A percentile compares a stretch with the other conserved stretches of the same genome.
Evolutionary conservation across 2,888 invertebrate genomes (phyloP).

Genomic region (Caenorhabditis sp.): DNA sequence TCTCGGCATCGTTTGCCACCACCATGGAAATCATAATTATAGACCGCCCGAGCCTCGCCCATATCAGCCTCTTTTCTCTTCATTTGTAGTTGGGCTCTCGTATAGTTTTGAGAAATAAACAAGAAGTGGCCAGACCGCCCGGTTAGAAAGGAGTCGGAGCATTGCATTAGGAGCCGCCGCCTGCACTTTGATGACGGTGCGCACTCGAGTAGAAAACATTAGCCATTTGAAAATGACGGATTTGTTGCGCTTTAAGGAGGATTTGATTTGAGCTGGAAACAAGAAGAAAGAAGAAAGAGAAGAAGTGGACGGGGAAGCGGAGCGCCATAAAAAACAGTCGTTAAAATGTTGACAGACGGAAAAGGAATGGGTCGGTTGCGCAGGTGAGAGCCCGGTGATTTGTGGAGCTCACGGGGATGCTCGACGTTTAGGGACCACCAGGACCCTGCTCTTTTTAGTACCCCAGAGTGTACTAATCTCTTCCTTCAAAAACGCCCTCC

Average conservation of each 20-base stretch:
- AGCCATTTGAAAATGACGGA: constrained; percentile 45
- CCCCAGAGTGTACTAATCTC: neutral
- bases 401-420: neutral
- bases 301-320: no score
- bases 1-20: constrained; percentile 15
- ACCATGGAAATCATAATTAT: constrained; percentile 22
- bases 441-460: neutral
- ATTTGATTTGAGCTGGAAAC: neutral
- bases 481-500: constrained; percentile 3
- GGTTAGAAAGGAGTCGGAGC: neutral
- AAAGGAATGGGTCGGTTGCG: neutral
- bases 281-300: neutral
- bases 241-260: constrained; percentile 6
- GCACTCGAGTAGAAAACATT: constrained; percentile 49
- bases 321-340: constrained; percentile 15
- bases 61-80: constrained; percentile 21
- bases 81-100: neutral
- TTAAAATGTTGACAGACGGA: constrained; percentile 3
- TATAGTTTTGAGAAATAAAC: constrained; percentile 5
- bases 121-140: constrained; percentile 9
- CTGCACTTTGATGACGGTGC: constrained; percentile 36
- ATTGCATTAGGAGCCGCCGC: constrained; percentile 18
- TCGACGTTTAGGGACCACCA: no score
- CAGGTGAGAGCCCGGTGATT: constrained; percentile 8
- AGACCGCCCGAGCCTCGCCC: neutral